Percentiles rank a stretch among this genome's conserved stretches.
Evolutionary conservation across 2,797 vertebrate species (phyloP).

Genomic region (Malurus splendens): DNA sequence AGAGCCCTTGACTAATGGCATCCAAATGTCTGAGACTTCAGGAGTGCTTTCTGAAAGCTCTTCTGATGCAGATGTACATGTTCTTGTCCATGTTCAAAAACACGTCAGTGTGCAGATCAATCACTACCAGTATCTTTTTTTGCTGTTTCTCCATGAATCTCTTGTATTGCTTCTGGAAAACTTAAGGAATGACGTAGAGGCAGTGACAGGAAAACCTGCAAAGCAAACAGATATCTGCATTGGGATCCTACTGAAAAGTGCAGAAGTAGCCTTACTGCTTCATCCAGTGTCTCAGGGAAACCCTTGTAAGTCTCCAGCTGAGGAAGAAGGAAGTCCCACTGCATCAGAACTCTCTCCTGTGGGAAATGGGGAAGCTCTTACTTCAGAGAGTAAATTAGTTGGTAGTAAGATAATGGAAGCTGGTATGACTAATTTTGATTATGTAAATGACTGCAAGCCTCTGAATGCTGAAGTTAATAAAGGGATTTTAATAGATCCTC

Average conservation of each 20-base stretch:
- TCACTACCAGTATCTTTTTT: slow-evolving; percentile 91
- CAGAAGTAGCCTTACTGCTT: slow-evolving; percentile 89
- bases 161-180: slow-evolving; percentile 87
- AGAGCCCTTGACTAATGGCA: slow-evolving; percentile 68
- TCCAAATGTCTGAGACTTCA: slow-evolving; percentile 74
- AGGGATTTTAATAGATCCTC: slow-evolving; percentile 74
- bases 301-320: slow-evolving; percentile 60
- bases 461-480: slow-evolving; percentile 68
- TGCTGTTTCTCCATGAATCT: slow-evolving; percentile 89
- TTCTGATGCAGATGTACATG: slow-evolving; percentile 82
- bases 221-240: slow-evolving; percentile 79
- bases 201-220: slow-evolving; percentile 76
- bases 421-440: slow-evolving; percentile 35
- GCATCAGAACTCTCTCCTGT: slow-evolving; percentile 79
- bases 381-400: slow-evolving; percentile 68
- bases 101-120: slow-evolving; percentile 90
- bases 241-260: slow-evolving; percentile 86
- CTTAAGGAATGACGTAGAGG: slow-evolving; percentile 85
- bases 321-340: slow-evolving; percentile 67
- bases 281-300: slow-evolving; percentile 81
- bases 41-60: slow-evolving; percentile 56
- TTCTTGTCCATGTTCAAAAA: slow-evolving; percentile 88
- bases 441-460: slow-evolving; percentile 56
- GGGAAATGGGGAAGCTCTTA: slow-evolving; percentile 76
- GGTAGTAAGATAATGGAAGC: slow-evolving; percentile 19